Percentiles rank a stretch among this genome's conserved stretches.
Evolutionary conservation across 2,113 vertebrate species (phyloP).

Genomic region (Polypterus senegalus): DNA sequence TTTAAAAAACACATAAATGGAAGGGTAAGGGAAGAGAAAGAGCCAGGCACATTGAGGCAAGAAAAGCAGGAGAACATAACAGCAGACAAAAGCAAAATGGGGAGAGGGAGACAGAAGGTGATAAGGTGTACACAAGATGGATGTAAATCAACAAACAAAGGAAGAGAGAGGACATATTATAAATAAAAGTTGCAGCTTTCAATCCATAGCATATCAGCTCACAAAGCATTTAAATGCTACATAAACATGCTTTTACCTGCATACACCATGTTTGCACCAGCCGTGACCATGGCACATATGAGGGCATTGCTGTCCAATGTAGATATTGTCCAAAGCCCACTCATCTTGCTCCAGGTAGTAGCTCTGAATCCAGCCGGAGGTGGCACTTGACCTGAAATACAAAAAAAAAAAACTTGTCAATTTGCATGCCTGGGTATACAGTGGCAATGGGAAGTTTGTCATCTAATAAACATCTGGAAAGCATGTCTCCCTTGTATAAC

Average conservation of each 20-base stretch:
- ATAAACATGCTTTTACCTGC: slow-evolving; percentile 57
- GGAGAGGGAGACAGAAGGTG: background rate
- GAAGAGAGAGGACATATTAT: background rate
- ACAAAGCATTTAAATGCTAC: background rate
- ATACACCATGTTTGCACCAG: slow-evolving; percentile 80
- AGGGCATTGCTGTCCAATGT: slow-evolving; percentile 92
- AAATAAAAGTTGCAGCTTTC: background rate
- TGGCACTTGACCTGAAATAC: slow-evolving; percentile 77
- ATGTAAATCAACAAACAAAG: background rate
- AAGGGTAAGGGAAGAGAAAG: too few species aligned
- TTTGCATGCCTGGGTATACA: too few species aligned
- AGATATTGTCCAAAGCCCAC: slow-evolving; percentile 93
- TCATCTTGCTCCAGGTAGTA: slow-evolving; percentile 86
- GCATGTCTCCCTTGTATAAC: too few species aligned
- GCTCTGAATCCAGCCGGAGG: slow-evolving; percentile 92
- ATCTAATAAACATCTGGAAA: too few species aligned
- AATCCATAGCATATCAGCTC: too few species aligned
- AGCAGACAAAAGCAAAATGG: background rate
- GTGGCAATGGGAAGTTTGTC: too few species aligned
- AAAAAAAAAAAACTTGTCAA: too few species aligned
- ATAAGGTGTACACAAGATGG: background rate
- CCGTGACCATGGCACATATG: slow-evolving; percentile 86
- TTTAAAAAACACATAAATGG: too few species aligned
- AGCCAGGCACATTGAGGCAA: too few species aligned
- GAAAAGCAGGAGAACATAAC: too few species aligned